phyloP scores from a whole-genome alignment of 2,888 invertebrate genomes.

The Drosophila planitibia region DNA sequence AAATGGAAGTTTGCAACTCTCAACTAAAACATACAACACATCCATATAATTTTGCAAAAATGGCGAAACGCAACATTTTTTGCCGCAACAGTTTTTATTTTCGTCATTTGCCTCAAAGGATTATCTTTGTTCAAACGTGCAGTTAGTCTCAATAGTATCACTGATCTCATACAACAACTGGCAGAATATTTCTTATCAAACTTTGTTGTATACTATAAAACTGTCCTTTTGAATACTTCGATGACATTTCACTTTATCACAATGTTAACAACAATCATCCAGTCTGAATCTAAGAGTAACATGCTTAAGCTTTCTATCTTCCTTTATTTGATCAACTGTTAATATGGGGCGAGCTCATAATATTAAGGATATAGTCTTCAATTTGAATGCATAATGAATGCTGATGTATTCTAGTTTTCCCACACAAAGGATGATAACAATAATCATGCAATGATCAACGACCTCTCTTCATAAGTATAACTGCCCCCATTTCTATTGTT shows the following conservation, averaged over 20 bases:
- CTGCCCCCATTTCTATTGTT: constrained; percentile 56
- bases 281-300: not conserved
- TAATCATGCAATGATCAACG: constrained; percentile 59
- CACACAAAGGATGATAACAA: constrained; percentile 35
- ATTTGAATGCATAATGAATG: constrained; percentile 28
- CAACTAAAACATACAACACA: constrained; percentile 1
- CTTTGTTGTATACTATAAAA: not conserved
- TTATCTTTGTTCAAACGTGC: not conserved
- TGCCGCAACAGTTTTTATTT: constrained; percentile 3
- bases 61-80: constrained; percentile 1
- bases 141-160: not conserved
- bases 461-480: constrained; percentile 24
- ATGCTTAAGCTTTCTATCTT: not conserved
- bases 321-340: not conserved
- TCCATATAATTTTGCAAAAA: constrained; percentile 4
- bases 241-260: not conserved
- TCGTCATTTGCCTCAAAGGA: not conserved
- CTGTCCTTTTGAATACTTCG: not conserved
- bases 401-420: constrained; percentile 18
- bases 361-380: not conserved
- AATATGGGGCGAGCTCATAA: not conserved
- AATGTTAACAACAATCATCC: not conserved
- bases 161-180: not conserved
- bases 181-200: not conserved
- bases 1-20: constrained; percentile 3